Percentiles rank a stretch among this genome's conserved stretches.
Evolutionary conservation across 2,797 vertebrate genomes (phyloP).

Genomic region (Spheniscus humboldti): DNA sequence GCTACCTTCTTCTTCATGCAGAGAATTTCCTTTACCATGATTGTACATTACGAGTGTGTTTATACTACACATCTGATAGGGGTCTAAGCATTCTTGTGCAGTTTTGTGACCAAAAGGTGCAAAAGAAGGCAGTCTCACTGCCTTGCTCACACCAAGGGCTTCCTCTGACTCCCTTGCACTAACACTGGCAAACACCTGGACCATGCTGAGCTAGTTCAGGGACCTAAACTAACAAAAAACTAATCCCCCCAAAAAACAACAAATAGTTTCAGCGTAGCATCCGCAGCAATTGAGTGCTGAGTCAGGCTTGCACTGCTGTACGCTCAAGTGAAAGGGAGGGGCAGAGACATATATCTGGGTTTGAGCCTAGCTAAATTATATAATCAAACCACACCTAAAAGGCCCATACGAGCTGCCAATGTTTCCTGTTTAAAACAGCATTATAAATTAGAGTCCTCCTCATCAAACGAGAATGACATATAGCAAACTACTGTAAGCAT

Average conservation of each 20-base stretch:
- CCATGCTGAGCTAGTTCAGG: background rate
- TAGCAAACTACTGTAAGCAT: background rate
- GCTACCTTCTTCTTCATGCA: background rate
- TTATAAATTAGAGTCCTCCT: background rate
- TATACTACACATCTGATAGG: background rate
- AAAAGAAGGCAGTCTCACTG: background rate
- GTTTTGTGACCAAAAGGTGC: background rate
- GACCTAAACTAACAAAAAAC: background rate
- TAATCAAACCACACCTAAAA: background rate
- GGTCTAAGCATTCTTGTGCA: background rate
- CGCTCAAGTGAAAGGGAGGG: background rate
- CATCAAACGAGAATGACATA: background rate
- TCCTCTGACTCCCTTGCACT: background rate
- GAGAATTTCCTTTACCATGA: background rate
- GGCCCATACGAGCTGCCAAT: background rate
- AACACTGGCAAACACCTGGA: background rate
- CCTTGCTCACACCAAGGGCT: background rate
- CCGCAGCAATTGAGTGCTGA: background rate
- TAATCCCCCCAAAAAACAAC: background rate
- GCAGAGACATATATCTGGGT: background rate
- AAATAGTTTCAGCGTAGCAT: background rate
- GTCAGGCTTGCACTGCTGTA: background rate
- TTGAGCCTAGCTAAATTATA: background rate
- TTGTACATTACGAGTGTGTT: rapidly evolving
- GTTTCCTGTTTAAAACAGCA: background rate